Evolutionary conservation across 23 tunicate genomes (phyloP), one percentile per base, ranked within the genome.

Genomic region (Clavelina lepadiformis): DNA sequence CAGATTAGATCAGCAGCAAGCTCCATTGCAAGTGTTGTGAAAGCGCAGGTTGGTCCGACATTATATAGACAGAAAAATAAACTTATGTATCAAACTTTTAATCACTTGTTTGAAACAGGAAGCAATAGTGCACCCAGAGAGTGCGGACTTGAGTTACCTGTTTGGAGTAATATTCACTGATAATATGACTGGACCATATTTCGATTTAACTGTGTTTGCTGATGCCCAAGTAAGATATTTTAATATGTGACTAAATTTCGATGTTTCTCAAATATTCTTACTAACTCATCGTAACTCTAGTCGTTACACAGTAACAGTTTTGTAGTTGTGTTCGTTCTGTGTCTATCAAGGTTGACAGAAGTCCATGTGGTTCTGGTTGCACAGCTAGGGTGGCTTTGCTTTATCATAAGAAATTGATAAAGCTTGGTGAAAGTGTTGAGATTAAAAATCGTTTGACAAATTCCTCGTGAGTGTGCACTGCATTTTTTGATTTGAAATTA

Each of bases 281-380:
- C n/a, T n/a, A n/a, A n/a, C n/a, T n/a, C n/a, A n/a, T n/a, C n/a
- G n/a, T n/a, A n/a, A n/a, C n/a, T n/a, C n/a, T n/a, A n/a, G n/a
- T n/a, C n/a, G n/a, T n/a, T n/a, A n/a, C n/a, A n/a, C n/a, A n/a
- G n/a, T n/a, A n/a, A n/a, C n/a, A n/a, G n/a, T n/a, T n/a, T n/a
- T n/a, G n/a, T n/a, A n/a, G n/a, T n/a, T n/a, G n/a, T n/a, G n/a
- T n/a, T n/a, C n/a, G n/a, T n/a, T n/a, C n/a, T n/a, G n/a, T 59
- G 5, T 59, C 22, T 20, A 13, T 19, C 8, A 7, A 50, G 61
- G 44, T 46, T 21, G 84, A 68, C 33, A 57, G 84, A 68, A 56
- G 74, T 18, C 84, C 84, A 5, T 78, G 84, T 57, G 84, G 84
- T 31, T 78, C 84, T 5, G 84, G 69, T 38, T 31, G 55, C 1